Percentiles rank a stretch among this genome's conserved stretches.
These are phyloP conservation scores for Platichthys flesus DNA, from an alignment of 2,113 vertebrate species.

Conservation along the genomic window DNA sequence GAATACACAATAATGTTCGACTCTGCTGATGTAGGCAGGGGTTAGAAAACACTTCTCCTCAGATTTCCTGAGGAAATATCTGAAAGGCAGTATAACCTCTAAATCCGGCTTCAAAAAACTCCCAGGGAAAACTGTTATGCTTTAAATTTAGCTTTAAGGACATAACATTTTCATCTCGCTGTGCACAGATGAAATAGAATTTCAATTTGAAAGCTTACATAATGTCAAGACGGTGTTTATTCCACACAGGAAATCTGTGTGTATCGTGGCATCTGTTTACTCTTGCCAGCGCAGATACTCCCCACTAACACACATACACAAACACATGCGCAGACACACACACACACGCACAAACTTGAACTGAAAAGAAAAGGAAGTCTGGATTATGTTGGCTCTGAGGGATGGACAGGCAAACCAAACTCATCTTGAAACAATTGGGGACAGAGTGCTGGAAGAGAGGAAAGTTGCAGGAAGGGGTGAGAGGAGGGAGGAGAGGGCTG, in stretches of 20 bases:
- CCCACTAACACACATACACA: slow-evolving; percentile 32
- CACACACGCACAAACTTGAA: slow-evolving; percentile 30
- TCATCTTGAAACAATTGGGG: slow-evolving; percentile 82
- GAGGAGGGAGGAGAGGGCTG: slow-evolving; percentile 27
- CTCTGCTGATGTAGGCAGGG: slow-evolving; percentile 30
- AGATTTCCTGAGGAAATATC: slow-evolving; percentile 44
- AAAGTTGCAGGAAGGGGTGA: slow-evolving; percentile 55
- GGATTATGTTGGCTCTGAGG: slow-evolving; percentile 78
- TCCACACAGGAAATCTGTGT: slow-evolving; percentile 35
- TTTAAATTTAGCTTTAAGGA: slow-evolving; percentile 42
- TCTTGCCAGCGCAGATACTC: slow-evolving; percentile 60
- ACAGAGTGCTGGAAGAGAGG: slow-evolving; percentile 42
- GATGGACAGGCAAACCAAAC: slow-evolving; percentile 73
- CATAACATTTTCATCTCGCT: slow-evolving; percentile 20
- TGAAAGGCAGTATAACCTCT: slow-evolving; percentile 54
- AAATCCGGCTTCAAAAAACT: slow-evolving; percentile 36
- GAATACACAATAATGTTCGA: slow-evolving; percentile 49
- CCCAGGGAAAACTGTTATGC: slow-evolving; percentile 12
- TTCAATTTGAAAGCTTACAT: slow-evolving; percentile 17
- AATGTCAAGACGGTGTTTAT: slow-evolving; percentile 36
- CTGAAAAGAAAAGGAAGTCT: slow-evolving; percentile 70
- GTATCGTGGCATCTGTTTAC: slow-evolving; percentile 74
- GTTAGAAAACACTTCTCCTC: slow-evolving; percentile 45
- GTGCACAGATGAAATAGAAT: slow-evolving; percentile 34
- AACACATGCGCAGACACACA: slow-evolving; percentile 19